phyloP scores from a whole-genome alignment of 2,888 invertebrate genomes.

The Gymnocheta viridis region DNA sequence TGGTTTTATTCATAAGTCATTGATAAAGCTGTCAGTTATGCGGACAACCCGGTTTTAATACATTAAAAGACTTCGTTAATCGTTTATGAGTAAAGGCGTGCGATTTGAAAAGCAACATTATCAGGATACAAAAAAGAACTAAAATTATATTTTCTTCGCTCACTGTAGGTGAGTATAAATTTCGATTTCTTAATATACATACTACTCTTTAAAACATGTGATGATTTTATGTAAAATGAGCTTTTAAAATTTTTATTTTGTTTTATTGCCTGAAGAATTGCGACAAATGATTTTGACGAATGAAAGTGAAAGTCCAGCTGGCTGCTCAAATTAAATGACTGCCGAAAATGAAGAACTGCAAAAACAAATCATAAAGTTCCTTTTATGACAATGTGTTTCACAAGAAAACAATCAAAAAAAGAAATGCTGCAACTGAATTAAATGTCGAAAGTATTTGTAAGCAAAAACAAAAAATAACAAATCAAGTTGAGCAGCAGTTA shows the following conservation, averaged over 20 bases:
- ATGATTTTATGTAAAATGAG: background rate
- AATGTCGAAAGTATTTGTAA: constrained; percentile 40
- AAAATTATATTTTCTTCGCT: no score
- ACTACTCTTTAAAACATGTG: background rate
- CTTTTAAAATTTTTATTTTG: constrained; percentile 9
- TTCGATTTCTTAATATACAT: background rate
- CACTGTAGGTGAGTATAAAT: background rate
- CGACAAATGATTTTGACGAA: constrained; percentile 67
- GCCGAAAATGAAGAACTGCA: constrained; percentile 26
- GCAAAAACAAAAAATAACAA: constrained; percentile 14
- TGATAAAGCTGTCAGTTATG: no score
- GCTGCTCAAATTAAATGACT: constrained; percentile 43
- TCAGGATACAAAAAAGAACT: no score
- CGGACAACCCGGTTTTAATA: no score
- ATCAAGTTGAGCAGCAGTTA: constrained; percentile 54
- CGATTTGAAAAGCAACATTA: no score
- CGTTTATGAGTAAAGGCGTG: no score
- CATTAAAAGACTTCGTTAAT: no score
- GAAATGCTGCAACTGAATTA: constrained; percentile 32
- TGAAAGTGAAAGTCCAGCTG: constrained; percentile 68
- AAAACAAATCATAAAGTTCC: constrained; percentile 52
- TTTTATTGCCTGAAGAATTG: constrained; percentile 42
- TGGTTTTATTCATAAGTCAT: no score
- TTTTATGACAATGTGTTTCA: constrained; percentile 61
- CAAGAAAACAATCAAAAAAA: constrained; percentile 8